Conservation (phyloP, 2,113 vertebrate species). For the Dasyornis broadbenti region DNA sequence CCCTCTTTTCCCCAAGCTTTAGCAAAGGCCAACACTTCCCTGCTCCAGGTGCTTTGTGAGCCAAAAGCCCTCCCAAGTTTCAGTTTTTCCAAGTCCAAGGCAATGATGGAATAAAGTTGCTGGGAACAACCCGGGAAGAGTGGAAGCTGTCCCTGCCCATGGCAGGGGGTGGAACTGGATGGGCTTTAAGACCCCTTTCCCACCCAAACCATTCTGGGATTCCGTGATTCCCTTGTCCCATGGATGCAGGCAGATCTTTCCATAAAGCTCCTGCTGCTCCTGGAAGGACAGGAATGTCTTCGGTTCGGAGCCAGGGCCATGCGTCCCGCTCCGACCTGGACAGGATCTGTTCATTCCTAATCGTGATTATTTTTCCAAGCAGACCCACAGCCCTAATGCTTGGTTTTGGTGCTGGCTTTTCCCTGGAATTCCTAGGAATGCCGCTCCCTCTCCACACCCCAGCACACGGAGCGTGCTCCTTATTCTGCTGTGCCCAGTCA, state of each 20-base stretch:
- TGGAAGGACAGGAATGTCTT: neutral
- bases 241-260: neutral
- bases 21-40: fast-evolving
- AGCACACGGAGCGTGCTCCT: neutral
- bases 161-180: neutral
- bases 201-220: neutral
- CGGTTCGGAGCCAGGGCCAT: fast-evolving
- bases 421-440: neutral
- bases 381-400: neutral
- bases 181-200: neutral
- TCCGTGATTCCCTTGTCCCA: neutral
- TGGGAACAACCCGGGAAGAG: neutral
- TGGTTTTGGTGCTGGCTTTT: fast-evolving
- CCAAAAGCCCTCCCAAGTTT: neutral
- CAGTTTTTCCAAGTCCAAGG: neutral
- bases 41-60: neutral
- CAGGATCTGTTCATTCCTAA: neutral
- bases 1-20: neutral
- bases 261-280: neutral
- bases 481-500: fast-evolving
- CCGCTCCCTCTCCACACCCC: neutral
- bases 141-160: neutral
- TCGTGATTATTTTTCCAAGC: neutral
- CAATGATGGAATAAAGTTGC: neutral
- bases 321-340: neutral